phyloP scores from a whole-genome alignment of 2,888 invertebrate species.

The Parelbella ahira region DNA sequence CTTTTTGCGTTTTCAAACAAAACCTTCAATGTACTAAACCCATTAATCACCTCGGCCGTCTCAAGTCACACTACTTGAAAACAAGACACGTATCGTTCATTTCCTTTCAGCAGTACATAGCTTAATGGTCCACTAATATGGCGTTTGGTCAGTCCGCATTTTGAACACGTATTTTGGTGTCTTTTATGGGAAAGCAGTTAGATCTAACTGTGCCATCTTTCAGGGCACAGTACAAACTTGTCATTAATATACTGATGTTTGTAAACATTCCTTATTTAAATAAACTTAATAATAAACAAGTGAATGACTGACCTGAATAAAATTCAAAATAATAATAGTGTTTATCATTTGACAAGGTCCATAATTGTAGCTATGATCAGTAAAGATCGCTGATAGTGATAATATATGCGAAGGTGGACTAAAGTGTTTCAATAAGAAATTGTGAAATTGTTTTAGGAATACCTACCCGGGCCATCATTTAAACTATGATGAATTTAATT shows the following conservation, averaged over 20 bases:
- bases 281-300: no score
- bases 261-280: constrained; percentile 63
- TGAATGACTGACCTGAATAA: no score
- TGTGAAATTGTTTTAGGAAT: neutral
- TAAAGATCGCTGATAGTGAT: constrained; percentile 29
- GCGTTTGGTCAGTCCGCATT: constrained; percentile 52
- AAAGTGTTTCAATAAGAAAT: constrained; percentile 17
- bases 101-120: constrained; percentile 61
- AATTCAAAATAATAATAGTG: constrained; percentile 23
- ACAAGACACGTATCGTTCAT: constrained; percentile 59
- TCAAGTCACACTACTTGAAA: constrained; percentile 38
- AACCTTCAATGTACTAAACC: constrained; percentile 38
- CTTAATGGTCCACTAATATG: constrained; percentile 57
- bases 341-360: constrained; percentile 31
- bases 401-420: constrained; percentile 23
- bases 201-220: constrained; percentile 56
- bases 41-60: constrained; percentile 31
- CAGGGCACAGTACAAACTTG: constrained; percentile 31
- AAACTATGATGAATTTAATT: neutral
- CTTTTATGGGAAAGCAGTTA: constrained; percentile 49
- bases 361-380: constrained; percentile 27
- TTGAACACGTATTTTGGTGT: constrained; percentile 53
- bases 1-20: constrained; percentile 29
- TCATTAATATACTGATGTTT: constrained; percentile 34
- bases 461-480: neutral